These are phyloP conservation scores for Conus betulinus DNA, from an alignment of 1,140 invertebrate species.

Conservation along the genomic window DNA sequence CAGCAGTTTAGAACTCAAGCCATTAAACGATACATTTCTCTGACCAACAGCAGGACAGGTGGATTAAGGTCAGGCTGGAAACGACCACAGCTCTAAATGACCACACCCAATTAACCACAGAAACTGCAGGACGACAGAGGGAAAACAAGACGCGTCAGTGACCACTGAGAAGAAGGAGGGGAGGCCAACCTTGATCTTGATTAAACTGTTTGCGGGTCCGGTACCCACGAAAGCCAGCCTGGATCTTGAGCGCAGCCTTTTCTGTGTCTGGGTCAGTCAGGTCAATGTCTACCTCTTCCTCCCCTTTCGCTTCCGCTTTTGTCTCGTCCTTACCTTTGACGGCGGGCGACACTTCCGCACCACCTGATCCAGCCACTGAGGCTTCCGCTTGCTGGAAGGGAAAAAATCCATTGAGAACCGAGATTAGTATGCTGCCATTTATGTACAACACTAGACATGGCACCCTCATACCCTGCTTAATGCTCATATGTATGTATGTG, in stretches of 20 bases:
- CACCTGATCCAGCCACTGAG: neutral
- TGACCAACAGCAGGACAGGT: no score
- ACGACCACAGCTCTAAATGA: no score
- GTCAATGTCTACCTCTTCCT: conserved; percentile 57
- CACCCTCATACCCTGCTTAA: neutral
- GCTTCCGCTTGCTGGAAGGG: neutral
- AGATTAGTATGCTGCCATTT: neutral
- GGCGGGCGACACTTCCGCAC: neutral
- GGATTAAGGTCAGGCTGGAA: no score
- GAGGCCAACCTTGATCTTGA: conserved; percentile 42
- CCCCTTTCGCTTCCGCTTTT: conserved; percentile 28
- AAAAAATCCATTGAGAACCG: neutral
- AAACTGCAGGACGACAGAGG: neutral
- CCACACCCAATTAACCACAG: no score
- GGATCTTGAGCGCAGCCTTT: conserved; percentile 61
- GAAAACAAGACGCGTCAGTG: neutral
- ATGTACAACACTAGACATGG: neutral
- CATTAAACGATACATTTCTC: no score
- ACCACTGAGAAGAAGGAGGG: neutral
- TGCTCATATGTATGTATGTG: neutral
- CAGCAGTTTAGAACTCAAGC: no score
- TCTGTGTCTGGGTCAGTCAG: conserved; percentile 80
- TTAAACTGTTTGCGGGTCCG: conserved; percentile 61
- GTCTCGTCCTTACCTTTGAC: conserved; percentile 23
- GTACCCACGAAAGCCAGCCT: conserved; percentile 64